Percentiles rank a stretch among this genome's conserved stretches.
Evolutionary conservation across 2,888 invertebrate genomes (phyloP).

Genomic region (Watsonalla cultraria): DNA sequence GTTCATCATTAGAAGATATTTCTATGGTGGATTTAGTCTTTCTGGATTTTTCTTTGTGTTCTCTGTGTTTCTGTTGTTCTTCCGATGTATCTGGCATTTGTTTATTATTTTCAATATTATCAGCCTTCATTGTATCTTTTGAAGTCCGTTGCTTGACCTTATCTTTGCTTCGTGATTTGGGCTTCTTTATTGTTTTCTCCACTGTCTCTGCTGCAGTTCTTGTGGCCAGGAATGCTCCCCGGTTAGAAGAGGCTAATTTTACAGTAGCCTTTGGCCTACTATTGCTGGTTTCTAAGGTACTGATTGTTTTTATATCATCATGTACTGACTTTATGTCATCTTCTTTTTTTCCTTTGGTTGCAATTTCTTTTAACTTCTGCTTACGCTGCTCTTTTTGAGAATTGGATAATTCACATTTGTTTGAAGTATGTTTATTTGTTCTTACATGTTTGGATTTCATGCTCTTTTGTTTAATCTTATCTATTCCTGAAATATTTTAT

Average conservation of each 20-base stretch:
- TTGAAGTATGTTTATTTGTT: slow-evolving; percentile 34
- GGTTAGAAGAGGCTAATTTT: slow-evolving; percentile 72
- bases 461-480: slow-evolving; percentile 17
- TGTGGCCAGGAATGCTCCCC: slow-evolving; percentile 74
- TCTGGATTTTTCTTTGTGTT: slow-evolving; percentile 1
- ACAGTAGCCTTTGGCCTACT: slow-evolving; percentile 44
- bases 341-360: slow-evolving; percentile 47
- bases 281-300: slow-evolving; percentile 23
- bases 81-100: not conserved
- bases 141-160: slow-evolving; percentile 8
- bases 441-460: slow-evolving; percentile 31
- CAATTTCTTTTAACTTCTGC: slow-evolving; percentile 72
- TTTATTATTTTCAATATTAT: not conserved
- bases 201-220: slow-evolving; percentile 24
- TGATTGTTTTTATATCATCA: slow-evolving; percentile 24
- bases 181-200: slow-evolving; percentile 17
- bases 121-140: slow-evolving; percentile 3
- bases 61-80: not conserved
- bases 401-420: slow-evolving; percentile 32
- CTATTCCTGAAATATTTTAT: slow-evolving; percentile 31
- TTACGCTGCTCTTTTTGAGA: slow-evolving; percentile 68
- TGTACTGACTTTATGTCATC: slow-evolving; percentile 23
- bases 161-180: slow-evolving; percentile 7
- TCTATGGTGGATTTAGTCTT: not conserved
- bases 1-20: slow-evolving; percentile 2